Percentiles rank a stretch among this genome's conserved stretches.
Conservation (phyloP, 2,888 invertebrate species). For the Drymonia ruficornis region DNA sequence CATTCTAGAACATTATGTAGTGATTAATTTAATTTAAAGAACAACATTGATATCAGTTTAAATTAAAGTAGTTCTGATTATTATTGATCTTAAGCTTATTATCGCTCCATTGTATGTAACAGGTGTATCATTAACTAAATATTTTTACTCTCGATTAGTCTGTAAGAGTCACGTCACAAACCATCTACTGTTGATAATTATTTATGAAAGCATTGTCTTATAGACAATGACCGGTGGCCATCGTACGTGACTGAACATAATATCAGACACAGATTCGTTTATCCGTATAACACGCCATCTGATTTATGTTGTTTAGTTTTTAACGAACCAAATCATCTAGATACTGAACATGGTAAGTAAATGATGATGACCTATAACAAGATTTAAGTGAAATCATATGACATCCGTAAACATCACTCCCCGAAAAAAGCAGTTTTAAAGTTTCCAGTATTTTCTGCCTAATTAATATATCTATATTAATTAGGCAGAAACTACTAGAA, state of each 20-base stretch:
- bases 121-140: conserved; percentile 17
- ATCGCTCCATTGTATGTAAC: conserved; percentile 5
- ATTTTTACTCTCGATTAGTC: conserved; percentile 31
- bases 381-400: background rate
- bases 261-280: conserved; percentile 21
- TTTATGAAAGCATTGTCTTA: conserved; percentile 62
- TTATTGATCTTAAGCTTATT: conserved; percentile 10
- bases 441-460: too few species aligned
- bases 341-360: too few species aligned
- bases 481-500: too few species aligned
- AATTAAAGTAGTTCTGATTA: background rate
- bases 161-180: conserved; percentile 31
- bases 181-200: conserved; percentile 49
- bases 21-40: background rate
- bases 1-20: too few species aligned
- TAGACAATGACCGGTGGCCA: conserved; percentile 56
- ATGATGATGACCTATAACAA: too few species aligned
- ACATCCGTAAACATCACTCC: too few species aligned
- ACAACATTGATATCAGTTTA: background rate
- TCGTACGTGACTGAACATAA: conserved; percentile 49
- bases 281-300: conserved; percentile 26
- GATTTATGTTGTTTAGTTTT: conserved; percentile 20
- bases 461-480: too few species aligned
- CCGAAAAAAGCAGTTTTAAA: too few species aligned
- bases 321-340: background rate